These are phyloP conservation scores for Virgularia gustaviana DNA, from an alignment of 92 coral and sea anemone genomes.

Conservation along the genomic window DNA sequence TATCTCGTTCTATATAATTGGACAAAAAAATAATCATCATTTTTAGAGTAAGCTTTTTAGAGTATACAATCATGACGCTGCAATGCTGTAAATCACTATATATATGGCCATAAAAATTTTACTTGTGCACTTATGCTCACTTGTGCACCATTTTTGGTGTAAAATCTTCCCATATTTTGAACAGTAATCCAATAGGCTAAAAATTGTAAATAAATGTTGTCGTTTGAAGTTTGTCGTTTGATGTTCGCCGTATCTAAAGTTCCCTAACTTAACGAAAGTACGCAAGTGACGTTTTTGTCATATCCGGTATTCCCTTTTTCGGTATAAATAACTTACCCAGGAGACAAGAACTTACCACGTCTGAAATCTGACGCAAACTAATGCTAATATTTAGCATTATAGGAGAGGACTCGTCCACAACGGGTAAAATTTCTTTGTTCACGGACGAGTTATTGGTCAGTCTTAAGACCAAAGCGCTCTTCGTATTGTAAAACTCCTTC, in stretches of 20 bases:
- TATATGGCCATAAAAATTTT: too few species aligned
- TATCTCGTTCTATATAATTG: background rate
- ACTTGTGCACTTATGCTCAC: too few species aligned
- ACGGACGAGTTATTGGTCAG: slow-evolving; percentile 46
- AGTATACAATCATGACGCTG: too few species aligned
- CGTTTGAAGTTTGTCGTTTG: background rate
- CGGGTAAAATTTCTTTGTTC: slow-evolving; percentile 51
- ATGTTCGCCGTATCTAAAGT: background rate
- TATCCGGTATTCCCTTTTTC: background rate
- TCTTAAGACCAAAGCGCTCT: slow-evolving; percentile 39
- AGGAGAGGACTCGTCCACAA: slow-evolving; percentile 36
- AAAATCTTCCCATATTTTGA: too few species aligned
- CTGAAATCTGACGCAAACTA: slow-evolving; percentile 62
- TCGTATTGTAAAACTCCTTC: slow-evolving; percentile 23
- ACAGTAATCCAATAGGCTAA: too few species aligned
- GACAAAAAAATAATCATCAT: background rate
- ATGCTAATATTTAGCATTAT: slow-evolving; percentile 53
- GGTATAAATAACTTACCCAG: background rate
- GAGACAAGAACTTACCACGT: slow-evolving; percentile 65
- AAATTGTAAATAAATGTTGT: too few species aligned
- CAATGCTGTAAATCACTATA: too few species aligned
- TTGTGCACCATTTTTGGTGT: too few species aligned
- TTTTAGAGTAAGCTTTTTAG: too few species aligned
- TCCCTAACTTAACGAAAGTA: too few species aligned
- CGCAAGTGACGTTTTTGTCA: too few species aligned